Evolutionary conservation across 2,888 invertebrate species (phyloP), one percentile per base, ranked within the genome.

Genomic region (Halictus ligatus): DNA sequence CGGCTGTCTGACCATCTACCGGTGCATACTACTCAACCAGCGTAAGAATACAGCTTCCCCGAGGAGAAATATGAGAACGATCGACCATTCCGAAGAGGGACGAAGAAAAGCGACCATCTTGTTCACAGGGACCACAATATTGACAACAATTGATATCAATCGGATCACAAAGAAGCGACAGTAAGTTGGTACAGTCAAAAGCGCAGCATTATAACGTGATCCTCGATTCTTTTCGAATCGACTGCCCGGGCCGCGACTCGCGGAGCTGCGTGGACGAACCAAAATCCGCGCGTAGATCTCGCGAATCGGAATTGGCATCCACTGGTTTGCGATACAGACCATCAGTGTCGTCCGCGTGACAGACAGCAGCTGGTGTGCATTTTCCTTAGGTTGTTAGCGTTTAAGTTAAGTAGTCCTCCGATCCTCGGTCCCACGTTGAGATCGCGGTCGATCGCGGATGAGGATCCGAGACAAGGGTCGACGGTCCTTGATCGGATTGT

Each of bases 331-430:
- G 25, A 89, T 92, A 91, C 91, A 88, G 81, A 91, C 91, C 91
- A 91, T 91, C 92, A 91, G 92, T 91, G 83, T 91, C 82, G 85
- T 83, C 88, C 88, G 81, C 83, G 85, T 88, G 79, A 80, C 74
- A 80, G 54, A 76, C 76, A 73, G 78, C 71, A 75, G 77, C 77
- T 72, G 82, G 83, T 82, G 80, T 83, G 85, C 90, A 90, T 89
- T 80, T 71, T 84, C 71, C 78, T 48, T 81, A 48, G 71, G 29
- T 54, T 43, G 40, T 50, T n/a, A 29, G 74, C 54, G 54, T 58
- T 64, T 64, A 64, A 64, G 72, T 69, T 43, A 76, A 78, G 7
- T 43, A 25, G 81, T 83, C 72, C 81, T 46, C 18, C 29, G 48
- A 72, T 43, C 58, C 35, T 75, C 71, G 8, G 75, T 86, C 60